A percentile compares a stretch with the other conserved stretches of the same genome.
phyloP scores from a whole-genome alignment of 2,113 vertebrate species.

The Arenaria interpres region DNA sequence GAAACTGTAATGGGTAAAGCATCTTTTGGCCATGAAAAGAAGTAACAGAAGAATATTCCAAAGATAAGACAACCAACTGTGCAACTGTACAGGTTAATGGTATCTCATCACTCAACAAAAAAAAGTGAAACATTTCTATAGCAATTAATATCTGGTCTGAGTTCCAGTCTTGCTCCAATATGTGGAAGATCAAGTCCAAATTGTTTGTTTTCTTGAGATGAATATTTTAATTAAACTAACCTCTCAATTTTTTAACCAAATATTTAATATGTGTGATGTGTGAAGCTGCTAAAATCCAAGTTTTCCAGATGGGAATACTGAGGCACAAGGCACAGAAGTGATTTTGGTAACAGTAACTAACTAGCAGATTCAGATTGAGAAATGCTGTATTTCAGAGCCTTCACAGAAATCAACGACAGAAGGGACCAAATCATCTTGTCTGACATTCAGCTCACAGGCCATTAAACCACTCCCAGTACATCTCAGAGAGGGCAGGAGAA shows the following conservation, averaged over 20 bases:
- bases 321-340: accelerated
- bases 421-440: neutral
- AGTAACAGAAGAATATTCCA: neutral
- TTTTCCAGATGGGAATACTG: neutral
- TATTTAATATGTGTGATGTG: neutral
- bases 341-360: neutral
- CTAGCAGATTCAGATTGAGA: neutral
- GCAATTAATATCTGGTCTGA: neutral
- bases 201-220: neutral
- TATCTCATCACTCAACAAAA: neutral
- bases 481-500: neutral
- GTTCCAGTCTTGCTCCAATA: neutral
- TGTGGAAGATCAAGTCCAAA: neutral
- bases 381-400: neutral
- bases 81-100: neutral
- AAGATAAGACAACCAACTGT: neutral
- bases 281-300: neutral
- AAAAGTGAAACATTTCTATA: neutral
- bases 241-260: neutral
- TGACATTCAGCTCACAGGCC: neutral
- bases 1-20: neutral
- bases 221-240: neutral
- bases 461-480: neutral
- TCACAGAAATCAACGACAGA: neutral
- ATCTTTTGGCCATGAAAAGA: neutral